phyloP scores from a whole-genome alignment of 2,113 vertebrate genomes.

The Sebastes schlegelii region DNA sequence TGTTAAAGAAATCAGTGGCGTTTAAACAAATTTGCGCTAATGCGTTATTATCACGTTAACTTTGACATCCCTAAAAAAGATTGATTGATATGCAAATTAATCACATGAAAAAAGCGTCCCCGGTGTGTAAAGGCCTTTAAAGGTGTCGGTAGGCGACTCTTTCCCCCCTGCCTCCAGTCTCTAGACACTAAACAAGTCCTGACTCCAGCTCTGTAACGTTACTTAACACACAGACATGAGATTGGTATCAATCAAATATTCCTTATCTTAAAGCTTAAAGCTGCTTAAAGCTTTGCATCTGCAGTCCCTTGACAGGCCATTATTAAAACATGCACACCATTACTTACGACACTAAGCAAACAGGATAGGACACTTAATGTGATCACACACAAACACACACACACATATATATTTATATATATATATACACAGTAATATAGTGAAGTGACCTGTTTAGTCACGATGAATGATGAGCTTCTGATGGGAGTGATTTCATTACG shows the following conservation, averaged over 20 bases:
- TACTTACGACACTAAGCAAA: slow-evolving; percentile 1
- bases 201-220: neutral
- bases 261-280: neutral
- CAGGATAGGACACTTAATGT: slow-evolving; percentile 14
- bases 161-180: neutral
- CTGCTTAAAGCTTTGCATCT: slow-evolving; percentile 1
- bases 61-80: too few species aligned
- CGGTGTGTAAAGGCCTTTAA: too few species aligned
- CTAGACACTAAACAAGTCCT: neutral
- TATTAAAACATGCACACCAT: slow-evolving; percentile 15
- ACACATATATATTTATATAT: neutral
- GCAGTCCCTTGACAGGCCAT: slow-evolving; percentile 9
- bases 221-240: neutral
- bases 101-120: too few species aligned
- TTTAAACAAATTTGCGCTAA: too few species aligned
- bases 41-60: too few species aligned
- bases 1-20: too few species aligned
- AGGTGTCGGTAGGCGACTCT: too few species aligned
- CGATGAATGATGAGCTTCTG: slow-evolving; percentile 63
- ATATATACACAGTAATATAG: slow-evolving; percentile 32
- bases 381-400: slow-evolving; percentile 15
- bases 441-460: slow-evolving; percentile 53
- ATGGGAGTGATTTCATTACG: slow-evolving; percentile 69
- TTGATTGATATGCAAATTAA: too few species aligned
- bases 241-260: neutral